These are phyloP conservation scores for Ichneumon xanthorius DNA, from an alignment of 2,888 invertebrate genomes.

Conservation along the genomic window DNA sequence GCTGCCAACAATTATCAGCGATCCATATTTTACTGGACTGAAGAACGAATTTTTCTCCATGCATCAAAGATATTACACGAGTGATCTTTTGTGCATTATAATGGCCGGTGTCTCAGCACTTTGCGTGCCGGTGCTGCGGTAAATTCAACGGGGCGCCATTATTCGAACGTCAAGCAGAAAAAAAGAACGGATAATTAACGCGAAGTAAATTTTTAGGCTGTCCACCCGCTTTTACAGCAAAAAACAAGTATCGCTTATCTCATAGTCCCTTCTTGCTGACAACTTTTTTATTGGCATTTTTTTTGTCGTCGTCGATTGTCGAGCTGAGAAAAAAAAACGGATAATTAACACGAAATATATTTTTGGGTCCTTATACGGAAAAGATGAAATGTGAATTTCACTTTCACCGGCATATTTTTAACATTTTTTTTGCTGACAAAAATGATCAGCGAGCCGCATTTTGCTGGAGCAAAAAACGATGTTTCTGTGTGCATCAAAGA, in stretches of 20 bases:
- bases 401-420: not conserved
- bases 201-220: not conserved
- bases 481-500: too few species aligned
- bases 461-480: too few species aligned
- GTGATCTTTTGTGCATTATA: too few species aligned
- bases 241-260: too few species aligned
- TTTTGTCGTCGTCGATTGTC: constrained; percentile 47
- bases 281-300: constrained; percentile 15
- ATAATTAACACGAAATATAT: constrained; percentile 10
- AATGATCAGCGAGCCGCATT: too few species aligned
- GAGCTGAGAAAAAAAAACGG: constrained; percentile 13
- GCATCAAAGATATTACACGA: too few species aligned
- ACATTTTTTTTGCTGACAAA: too few species aligned
- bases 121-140: too few species aligned
- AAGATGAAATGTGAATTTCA: not conserved
- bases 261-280: not conserved
- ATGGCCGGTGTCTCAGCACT: too few species aligned
- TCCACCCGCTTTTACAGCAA: too few species aligned
- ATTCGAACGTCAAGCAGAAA: constrained; percentile 52
- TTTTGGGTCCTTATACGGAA: not conserved
- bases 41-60: not conserved
- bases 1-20: too few species aligned
- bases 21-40: not conserved
- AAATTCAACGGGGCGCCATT: constrained; percentile 28
- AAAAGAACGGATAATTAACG: constrained; percentile 22